Conservation (phyloP, 2,113 vertebrate species). For the Nibea albiflora region DNA sequence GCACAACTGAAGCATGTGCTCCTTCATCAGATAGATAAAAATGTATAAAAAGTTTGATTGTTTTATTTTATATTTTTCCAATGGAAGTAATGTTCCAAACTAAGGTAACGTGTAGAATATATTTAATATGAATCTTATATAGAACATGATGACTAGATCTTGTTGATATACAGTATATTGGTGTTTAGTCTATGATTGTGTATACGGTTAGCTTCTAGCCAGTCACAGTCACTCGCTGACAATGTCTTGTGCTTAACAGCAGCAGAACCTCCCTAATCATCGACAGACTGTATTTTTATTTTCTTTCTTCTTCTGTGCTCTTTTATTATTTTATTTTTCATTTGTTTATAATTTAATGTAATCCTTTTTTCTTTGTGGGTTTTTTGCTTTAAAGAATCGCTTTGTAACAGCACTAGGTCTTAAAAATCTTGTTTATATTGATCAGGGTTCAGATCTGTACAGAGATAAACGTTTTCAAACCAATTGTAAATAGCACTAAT, state of each 20-base stretch:
- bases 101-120: slow-evolving; percentile 98
- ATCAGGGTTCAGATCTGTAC: slow-evolving; percentile 98
- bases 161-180: slow-evolving; percentile 91
- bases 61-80: slow-evolving; percentile 95
- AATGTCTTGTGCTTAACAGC: slow-evolving; percentile 87
- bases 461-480: slow-evolving; percentile 93
- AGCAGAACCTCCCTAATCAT: slow-evolving; percentile 82
- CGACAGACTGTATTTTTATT: slow-evolving; percentile 76
- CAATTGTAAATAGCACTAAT: slow-evolving; percentile 99
- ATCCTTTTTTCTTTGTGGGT: slow-evolving; percentile 85
- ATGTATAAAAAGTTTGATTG: slow-evolving; percentile 89
- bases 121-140: slow-evolving; percentile 99
- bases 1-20: slow-evolving; percentile 96
- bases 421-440: slow-evolving; percentile 95
- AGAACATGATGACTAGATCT: slow-evolving; percentile 93
- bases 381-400: slow-evolving; percentile 90
- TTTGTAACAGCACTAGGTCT: slow-evolving; percentile 93
- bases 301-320: slow-evolving; percentile 81
- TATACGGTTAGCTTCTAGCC: slow-evolving; percentile 91
- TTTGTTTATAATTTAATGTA: slow-evolving; percentile 89
- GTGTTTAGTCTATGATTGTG: slow-evolving; percentile 94
- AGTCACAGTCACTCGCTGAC: slow-evolving; percentile 89
- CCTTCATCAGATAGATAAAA: slow-evolving; percentile 89
- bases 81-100: slow-evolving; percentile 92
- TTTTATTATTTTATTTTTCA: slow-evolving; percentile 71